Evolutionary conservation across 2,888 invertebrate genomes (phyloP), one percentile per base, ranked within the genome.

Genomic region (Apodemia duryi): DNA sequence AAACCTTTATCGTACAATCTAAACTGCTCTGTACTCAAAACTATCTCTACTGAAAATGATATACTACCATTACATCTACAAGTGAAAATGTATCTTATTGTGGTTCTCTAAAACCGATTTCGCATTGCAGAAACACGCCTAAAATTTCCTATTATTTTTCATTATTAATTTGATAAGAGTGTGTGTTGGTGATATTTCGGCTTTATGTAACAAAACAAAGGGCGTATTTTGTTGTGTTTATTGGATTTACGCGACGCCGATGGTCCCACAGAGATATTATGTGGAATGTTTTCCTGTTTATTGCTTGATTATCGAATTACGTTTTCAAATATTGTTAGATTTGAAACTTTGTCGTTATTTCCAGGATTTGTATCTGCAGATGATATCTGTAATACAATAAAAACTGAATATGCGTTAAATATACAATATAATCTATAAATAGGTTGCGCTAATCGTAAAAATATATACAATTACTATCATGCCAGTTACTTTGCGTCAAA

Each of bases 21-120:
- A 87, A 91, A 91, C 91, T 86, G 78, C 88, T 83, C 78, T 79
- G 83, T 86, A 86, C 88, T 91, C 82, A 81, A 91, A 91, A 89
- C 88, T 89, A 84, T 79, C 81, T 84, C 81, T 79, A 77, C 78
- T 83, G 84, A 85, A 88, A 89, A 89, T 88, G 83, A 89, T 89
- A 86, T 88, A 88, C 82, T 82, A 76, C 75, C 73, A 72, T 73
- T 77, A 72, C 76, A 77, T 75, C 66, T 68, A 52, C 77, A 73
- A 66, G 66, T 74, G 67, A 83, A 84, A 83, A 77, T 52, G 67
- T 66, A 71, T 80, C 79, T 74, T 85, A 82, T 74, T 62, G 35
- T 63, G 41, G 62, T 64, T 11, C 1, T 13, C 62, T 75, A 82
- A 76, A 73, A 77, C 69, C 66, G 69, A 69, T 67, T 78, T 81